phyloP scores from a whole-genome alignment of 2,888 invertebrate species.

The Osedax fenrisi region DNA sequence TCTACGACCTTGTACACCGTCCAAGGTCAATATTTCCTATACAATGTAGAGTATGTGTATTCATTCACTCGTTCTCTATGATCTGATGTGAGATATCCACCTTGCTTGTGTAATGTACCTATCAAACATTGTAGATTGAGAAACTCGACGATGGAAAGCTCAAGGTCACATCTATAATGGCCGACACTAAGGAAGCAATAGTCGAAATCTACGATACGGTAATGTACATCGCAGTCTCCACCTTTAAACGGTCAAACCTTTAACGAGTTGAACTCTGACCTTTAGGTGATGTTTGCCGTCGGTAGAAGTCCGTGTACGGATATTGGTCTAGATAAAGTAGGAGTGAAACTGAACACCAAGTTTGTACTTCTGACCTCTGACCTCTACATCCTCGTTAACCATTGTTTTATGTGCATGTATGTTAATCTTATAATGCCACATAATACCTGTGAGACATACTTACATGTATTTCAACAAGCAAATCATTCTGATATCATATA shows the following conservation, averaged over 20 bases:
- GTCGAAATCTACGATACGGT: conserved; percentile 56
- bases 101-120: too few relatives aligned
- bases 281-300: conserved; percentile 55
- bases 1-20: conserved; percentile 50
- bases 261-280: too few relatives aligned
- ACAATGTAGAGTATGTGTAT: neutral
- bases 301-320: conserved; percentile 56
- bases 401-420: too few relatives aligned
- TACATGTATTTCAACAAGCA: too few relatives aligned
- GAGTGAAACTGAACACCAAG: conserved; percentile 56
- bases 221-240: conserved; percentile 33
- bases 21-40: conserved; percentile 36
- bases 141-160: conserved; percentile 53
- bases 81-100: too few relatives aligned
- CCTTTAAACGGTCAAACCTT: too few relatives aligned
- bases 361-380: conserved; percentile 38
- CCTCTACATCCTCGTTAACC: too few relatives aligned
- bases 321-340: conserved; percentile 60
- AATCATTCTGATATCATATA: too few relatives aligned
- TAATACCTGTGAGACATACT: too few relatives aligned
- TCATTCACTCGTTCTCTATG: conserved; percentile 14
- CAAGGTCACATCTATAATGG: conserved; percentile 47
- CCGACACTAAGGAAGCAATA: conserved; percentile 37
- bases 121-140: conserved; percentile 58
- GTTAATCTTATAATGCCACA: too few relatives aligned